Conservation (phyloP, 2,888 invertebrate species). For the Rhimphoctona megacephalus region DNA sequence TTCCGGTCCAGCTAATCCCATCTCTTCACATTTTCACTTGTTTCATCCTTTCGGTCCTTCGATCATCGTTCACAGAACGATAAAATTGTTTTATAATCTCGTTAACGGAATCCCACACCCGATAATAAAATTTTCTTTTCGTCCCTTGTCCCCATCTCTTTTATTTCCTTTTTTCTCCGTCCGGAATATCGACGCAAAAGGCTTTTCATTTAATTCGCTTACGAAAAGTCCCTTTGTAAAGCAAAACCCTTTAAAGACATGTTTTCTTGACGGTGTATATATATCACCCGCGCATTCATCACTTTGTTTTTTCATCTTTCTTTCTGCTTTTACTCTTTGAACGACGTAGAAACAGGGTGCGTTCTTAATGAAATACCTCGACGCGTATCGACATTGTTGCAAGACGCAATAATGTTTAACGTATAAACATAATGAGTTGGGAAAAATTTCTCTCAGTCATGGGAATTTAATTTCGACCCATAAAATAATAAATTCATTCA, state of each 20-base stretch:
- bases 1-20: slow-evolving; percentile 16
- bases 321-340: slow-evolving; percentile 44
- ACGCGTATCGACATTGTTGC: neutral
- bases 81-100: slow-evolving; percentile 52
- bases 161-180: neutral
- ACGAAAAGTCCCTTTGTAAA: slow-evolving; percentile 39
- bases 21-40: neutral
- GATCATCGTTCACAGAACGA: slow-evolving; percentile 23
- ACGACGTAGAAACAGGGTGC: neutral
- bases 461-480: neutral
- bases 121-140: slow-evolving; percentile 14
- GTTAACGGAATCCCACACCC: slow-evolving; percentile 20
- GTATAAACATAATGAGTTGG: neutral
- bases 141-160: neutral
- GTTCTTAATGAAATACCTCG: slow-evolving; percentile 40
- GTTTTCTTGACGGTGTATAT: slow-evolving; percentile 21
- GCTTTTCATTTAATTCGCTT: slow-evolving; percentile 31
- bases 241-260: slow-evolving; percentile 44
- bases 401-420: neutral
- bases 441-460: neutral
- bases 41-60: slow-evolving; percentile 3
- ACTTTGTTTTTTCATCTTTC: slow-evolving; percentile 34
- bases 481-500: neutral
- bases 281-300: slow-evolving; percentile 22
- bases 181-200: neutral